These are phyloP conservation scores for Neosalanx taihuensis DNA, from an alignment of 2,797 vertebrate genomes.

Conservation along the genomic window DNA sequence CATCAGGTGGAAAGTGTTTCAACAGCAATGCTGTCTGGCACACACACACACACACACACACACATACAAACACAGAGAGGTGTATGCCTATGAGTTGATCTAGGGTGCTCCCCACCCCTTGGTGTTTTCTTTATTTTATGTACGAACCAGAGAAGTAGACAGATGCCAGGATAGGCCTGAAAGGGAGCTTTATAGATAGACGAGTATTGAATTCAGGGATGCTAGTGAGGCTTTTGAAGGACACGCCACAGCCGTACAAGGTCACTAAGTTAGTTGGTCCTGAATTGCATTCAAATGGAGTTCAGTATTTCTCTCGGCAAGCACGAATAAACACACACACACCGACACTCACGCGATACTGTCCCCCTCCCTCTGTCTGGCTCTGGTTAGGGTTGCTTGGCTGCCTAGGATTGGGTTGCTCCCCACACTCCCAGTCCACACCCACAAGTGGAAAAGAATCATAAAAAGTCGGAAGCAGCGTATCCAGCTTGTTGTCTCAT, in stretches of 20 bases:
- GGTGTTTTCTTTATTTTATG: no score
- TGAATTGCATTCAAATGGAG: no score
- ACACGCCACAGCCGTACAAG: no score
- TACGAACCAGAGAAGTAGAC: no score
- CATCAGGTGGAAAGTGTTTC: conserved; percentile 36
- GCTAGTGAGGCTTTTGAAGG: no score
- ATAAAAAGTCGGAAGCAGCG: conserved; percentile 43
- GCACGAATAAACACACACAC: not conserved
- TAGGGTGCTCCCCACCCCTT: no score
- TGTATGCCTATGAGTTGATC: not conserved
- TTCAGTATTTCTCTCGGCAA: not conserved
- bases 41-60: conserved; percentile 1
- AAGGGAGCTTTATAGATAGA: no score
- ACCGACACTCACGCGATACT: not conserved
- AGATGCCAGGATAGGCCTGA: no score
- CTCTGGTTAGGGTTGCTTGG: conserved; percentile 36
- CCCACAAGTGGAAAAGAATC: conserved; percentile 53
- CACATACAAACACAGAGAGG: no score
- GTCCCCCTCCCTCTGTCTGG: conserved; percentile 22
- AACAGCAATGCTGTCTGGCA: conserved; percentile 24
- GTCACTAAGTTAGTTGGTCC: no score
- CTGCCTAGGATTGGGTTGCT: conserved; percentile 40
- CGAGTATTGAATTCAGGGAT: no score
- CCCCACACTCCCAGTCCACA: conserved; percentile 35
- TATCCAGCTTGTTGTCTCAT: conserved; percentile 37